Evolutionary conservation across 2,797 vertebrate genomes (phyloP), one percentile per base, ranked within the genome.

Genomic region (Poecilia wingei): DNA sequence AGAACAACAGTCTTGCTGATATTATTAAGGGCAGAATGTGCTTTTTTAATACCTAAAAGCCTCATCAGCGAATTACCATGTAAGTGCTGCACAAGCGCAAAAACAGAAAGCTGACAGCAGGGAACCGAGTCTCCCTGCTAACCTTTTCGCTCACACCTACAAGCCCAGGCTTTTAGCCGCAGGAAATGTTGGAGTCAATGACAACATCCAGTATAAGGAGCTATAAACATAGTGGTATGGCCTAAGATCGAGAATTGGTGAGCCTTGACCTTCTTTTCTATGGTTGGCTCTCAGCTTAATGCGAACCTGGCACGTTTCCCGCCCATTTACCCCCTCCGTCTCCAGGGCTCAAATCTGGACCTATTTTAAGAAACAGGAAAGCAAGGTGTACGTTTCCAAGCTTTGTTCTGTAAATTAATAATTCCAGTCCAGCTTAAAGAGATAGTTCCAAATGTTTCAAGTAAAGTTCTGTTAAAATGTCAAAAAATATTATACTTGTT

Each of bases 251-350:
- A 28, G 10, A 57, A 28, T 4, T 14, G 93, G 59, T 93, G 94
- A 80, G 84, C 92, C 89, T 95, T 97, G 57, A 96, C 95, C 76
- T 33, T 36, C 45, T 95, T 95, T 68, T 96, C 96, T 61, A 96
- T 72, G 79, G 69, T 96, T 92, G 78, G 96, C 96, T 73, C 96
- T 95, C 86, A 97, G 90, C 84, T 96, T 97, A 93, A 96, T 97
- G 94, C 96, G 97, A 70, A 81, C 96, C 95, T 78, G 87, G 16
- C 96, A 91, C 75, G 96, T 96, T 82, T 96, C 96, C 0, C 93
- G 95, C 61, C 96, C 95, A 92, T 94, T 96, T 84, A 84, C 94
- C 95, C 96, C 94, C 18, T 79, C 95, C 95, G 82, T 97, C 95
- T 79, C 95, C 95, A 36, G 89, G 93, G 70, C 94, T 95, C 47